These are phyloP conservation scores for Monochamus saltuarius DNA, from an alignment of 1,140 invertebrate species.

Conservation along the genomic window DNA sequence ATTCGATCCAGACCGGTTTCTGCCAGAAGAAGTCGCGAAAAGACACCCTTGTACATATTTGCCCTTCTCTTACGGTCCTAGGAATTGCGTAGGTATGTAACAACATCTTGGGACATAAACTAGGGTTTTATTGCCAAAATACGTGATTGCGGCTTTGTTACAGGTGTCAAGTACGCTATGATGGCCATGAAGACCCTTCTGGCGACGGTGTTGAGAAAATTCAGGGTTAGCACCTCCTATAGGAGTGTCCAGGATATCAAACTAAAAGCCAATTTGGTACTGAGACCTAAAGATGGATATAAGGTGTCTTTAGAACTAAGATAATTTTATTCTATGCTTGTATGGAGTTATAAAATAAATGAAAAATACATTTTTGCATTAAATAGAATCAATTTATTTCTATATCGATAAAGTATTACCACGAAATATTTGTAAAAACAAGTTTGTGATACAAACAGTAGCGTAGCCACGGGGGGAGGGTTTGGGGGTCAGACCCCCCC, in stretches of 20 bases:
- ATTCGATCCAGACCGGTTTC: slow-evolving; percentile 70
- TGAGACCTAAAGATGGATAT: slow-evolving; percentile 28
- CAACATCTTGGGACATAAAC: background rate
- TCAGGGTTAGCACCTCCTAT: slow-evolving; percentile 29
- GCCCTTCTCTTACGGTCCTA: slow-evolving; percentile 67
- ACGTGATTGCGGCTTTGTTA: slow-evolving; percentile 12
- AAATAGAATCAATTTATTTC: too few species aligned
- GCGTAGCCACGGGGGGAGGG: too few species aligned
- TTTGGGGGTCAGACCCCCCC: too few species aligned
- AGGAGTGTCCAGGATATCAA: slow-evolving; percentile 30
- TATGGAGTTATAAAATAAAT: too few species aligned
- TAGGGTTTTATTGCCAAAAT: background rate
- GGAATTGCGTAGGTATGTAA: slow-evolving; percentile 67
- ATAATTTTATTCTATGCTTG: background rate
- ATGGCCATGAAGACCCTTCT: slow-evolving; percentile 52
- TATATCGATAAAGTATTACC: too few species aligned
- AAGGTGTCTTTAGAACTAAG: slow-evolving; percentile 23
- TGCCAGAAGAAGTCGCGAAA: slow-evolving; percentile 55
- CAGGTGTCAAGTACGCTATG: slow-evolving; percentile 53
- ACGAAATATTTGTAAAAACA: too few species aligned
- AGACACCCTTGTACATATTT: slow-evolving; percentile 58
- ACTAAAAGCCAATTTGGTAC: slow-evolving; percentile 28
- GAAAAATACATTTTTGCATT: too few species aligned
- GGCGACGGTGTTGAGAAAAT: slow-evolving; percentile 47
- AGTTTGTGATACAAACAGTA: too few species aligned